Evolutionary conservation across 35 echinoderm and acorn worm species (phyloP), one percentile per base, ranked within the genome.

Genomic region (Heliocidaris tuberculata): DNA sequence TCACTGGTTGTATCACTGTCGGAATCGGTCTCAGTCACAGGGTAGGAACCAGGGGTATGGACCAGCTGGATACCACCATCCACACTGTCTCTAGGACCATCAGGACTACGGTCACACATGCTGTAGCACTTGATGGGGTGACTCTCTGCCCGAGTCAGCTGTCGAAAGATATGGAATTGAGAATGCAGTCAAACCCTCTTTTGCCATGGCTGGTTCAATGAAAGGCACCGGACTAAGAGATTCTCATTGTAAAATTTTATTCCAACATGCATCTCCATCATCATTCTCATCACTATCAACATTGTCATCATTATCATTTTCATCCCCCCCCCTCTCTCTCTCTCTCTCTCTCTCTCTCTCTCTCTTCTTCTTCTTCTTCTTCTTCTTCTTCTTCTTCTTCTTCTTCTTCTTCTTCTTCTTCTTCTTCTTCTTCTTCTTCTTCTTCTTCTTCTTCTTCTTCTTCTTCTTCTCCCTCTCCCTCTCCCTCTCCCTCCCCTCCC

Each of bases 1-100:
- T 98, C 97, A 92, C 96, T 95, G 86, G 95, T 96, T 31, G 98
- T 95, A 7, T 97, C 97, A 50, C 96, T 96, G 87, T 99, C 98
- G 21, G 98, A 97, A 56, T 97, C 98, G 29, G 95, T 99, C 88
- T 97, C 98, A 21, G 97, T 97, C 49, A 96, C 97, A 3, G 97
- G 97, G 85, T 98, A 98, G 13, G 97, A 95, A 13, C 93, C 94
- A 8, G 94, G 49, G 7, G 92, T 96, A 31, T 93, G 85, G 31
- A 95, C 94, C 27, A 95, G 78, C 50, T 90, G 93, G 48, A 94
- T 86, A 3, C 93, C 96, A 2, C 95, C 94, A 49, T 98, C 97
- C 4, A 95, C 42, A 35, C 59, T 88, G 85, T 98, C 97, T 12
- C 85, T 95, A 7, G 94, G 92, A 85, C 97, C 88, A 29, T 85